A percentile compares a stretch with the other conserved stretches of the same genome.
These are phyloP conservation scores for Neogobius melanostomus DNA, from an alignment of 2,113 vertebrate genomes.

Conservation along the genomic window DNA sequence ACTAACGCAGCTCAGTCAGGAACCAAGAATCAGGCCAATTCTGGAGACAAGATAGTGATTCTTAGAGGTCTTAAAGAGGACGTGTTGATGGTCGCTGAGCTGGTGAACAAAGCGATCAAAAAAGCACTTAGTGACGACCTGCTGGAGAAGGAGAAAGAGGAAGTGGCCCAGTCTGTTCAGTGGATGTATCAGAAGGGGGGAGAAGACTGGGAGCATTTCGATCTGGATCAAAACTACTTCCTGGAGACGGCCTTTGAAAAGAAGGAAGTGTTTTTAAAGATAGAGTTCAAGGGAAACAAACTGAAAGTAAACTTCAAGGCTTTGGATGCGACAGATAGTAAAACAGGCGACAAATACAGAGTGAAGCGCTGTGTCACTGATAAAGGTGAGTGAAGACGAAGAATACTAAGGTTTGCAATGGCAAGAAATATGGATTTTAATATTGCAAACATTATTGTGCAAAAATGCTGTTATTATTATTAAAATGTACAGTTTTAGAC, in stretches of 20 bases:
- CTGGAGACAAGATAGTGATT: slow-evolving; percentile 14
- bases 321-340: slow-evolving; percentile 21
- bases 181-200: slow-evolving; percentile 22
- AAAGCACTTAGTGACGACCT: slow-evolving; percentile 7
- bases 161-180: slow-evolving; percentile 35
- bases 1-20: not conserved
- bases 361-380: slow-evolving; percentile 34
- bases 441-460: no score
- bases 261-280: not conserved
- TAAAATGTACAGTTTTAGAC: no score
- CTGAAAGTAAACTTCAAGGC: slow-evolving; percentile 28
- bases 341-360: slow-evolving; percentile 23
- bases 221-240: slow-evolving; percentile 37
- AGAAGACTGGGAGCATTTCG: slow-evolving; percentile 44
- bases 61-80: slow-evolving; percentile 62
- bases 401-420: no score
- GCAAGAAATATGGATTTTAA: no score
- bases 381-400: not conserved
- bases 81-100: slow-evolving; percentile 39
- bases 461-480: no score
- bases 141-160: slow-evolving; percentile 34
- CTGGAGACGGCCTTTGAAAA: slow-evolving; percentile 34
- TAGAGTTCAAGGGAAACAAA: not conserved
- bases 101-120: slow-evolving; percentile 24
- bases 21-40: not conserved